Evolutionary conservation across 2,888 invertebrate genomes (phyloP).

Genomic region (Furcula furcula): DNA sequence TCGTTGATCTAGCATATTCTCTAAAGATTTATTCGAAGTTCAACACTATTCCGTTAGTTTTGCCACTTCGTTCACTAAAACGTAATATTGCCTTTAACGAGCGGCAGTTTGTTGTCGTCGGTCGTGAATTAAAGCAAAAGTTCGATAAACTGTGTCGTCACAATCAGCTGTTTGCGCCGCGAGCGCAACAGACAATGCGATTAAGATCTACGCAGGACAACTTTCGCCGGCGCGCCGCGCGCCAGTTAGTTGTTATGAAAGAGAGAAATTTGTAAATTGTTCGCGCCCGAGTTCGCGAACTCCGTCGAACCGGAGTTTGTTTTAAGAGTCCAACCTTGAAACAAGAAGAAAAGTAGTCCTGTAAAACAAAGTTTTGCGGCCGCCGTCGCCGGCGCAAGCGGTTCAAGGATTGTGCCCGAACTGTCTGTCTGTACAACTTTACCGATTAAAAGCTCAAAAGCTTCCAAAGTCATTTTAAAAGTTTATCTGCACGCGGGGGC

Average conservation of each 20-base stretch:
- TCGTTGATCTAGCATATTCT: constrained; percentile 32
- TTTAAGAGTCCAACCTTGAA: constrained; percentile 84
- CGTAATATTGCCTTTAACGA: constrained; percentile 22
- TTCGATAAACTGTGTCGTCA: constrained; percentile 70
- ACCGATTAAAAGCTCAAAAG: constrained; percentile 84
- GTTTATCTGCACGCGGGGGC: constrained; percentile 80
- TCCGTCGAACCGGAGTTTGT: constrained; percentile 83
- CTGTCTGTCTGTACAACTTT: constrained; percentile 83
- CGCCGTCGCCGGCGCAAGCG: constrained; percentile 82
- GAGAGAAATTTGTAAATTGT: constrained; percentile 84
- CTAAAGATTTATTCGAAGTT: constrained; percentile 26
- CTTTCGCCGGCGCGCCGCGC: constrained; percentile 81
- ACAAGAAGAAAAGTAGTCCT: constrained; percentile 84
- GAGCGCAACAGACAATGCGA: constrained; percentile 82
- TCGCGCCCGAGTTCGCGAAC: constrained; percentile 83
- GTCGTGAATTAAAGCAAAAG: constrained; percentile 59
- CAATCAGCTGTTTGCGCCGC: constrained; percentile 78
- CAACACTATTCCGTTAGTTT: constrained; percentile 22
- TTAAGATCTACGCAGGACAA: constrained; percentile 83
- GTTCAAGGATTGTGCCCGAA: constrained; percentile 83
- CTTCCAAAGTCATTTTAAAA: constrained; percentile 83
- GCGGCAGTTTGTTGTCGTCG: constrained; percentile 26
- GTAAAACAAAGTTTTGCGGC: constrained; percentile 83
- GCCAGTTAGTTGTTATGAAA: constrained; percentile 83
- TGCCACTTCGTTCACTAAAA: constrained; percentile 10